Evolutionary conservation across 2,888 invertebrate species (phyloP).

Genomic region (Nephrotoma guestfalica): DNA sequence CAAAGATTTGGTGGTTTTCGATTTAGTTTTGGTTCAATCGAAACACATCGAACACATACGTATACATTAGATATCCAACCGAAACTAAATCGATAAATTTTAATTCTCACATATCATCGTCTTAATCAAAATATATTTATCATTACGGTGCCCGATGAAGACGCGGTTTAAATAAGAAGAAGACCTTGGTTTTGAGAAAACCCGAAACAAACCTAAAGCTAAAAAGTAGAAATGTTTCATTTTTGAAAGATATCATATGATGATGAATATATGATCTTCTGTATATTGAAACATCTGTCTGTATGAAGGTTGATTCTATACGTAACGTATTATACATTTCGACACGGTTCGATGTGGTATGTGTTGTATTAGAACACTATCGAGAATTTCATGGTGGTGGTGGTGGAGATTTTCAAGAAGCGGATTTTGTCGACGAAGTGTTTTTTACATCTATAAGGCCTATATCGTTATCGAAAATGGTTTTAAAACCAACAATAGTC

Average conservation of each 20-base stretch:
- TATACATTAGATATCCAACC: neutral
- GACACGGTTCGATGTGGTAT: neutral
- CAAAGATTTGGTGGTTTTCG: neutral
- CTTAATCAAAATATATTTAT: neutral
- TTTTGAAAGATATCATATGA: neutral
- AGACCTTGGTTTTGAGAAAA: neutral
- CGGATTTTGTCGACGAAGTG: too few relatives aligned
- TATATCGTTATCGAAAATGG: too few relatives aligned
- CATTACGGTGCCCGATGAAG: neutral
- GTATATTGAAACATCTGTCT: neutral
- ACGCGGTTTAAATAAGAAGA: neutral
- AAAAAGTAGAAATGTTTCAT: neutral
- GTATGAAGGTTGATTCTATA: neutral
- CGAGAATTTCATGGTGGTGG: neutral
- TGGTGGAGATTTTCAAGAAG: too few relatives aligned
- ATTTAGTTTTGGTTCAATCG: neutral
- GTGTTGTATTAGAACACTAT: neutral
- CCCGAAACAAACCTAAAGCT: neutral
- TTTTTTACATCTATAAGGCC: too few relatives aligned
- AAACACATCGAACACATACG: neutral
- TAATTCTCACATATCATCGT: neutral
- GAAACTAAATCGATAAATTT: neutral
- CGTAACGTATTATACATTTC: neutral
- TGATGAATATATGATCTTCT: neutral
- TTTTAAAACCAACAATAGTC: too few relatives aligned